Evolutionary conservation across 2,888 invertebrate genomes (phyloP).

Genomic region (Eudemis profundana): DNA sequence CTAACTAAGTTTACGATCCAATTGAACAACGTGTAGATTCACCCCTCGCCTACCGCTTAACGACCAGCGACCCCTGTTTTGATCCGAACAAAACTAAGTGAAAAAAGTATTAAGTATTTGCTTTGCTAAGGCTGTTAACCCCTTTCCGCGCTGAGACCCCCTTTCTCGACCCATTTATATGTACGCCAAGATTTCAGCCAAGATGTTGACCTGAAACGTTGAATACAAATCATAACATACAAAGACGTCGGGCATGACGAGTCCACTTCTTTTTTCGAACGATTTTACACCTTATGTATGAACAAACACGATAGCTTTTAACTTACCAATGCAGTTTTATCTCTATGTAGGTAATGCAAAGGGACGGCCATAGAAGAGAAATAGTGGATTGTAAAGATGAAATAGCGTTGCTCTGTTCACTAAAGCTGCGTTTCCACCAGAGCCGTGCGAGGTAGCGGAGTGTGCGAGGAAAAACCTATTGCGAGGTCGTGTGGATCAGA

Average conservation of each 20-base stretch:
- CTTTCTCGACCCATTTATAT: slow-evolving; percentile 22
- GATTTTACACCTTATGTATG: not conserved
- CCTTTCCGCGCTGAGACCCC: not conserved
- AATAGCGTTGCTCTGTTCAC: too few relatives aligned
- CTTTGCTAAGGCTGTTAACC: not conserved
- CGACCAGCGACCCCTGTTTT: slow-evolving; percentile 31
- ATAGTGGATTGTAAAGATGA: not conserved
- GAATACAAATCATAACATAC: slow-evolving; percentile 37
- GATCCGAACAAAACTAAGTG: slow-evolving; percentile 5
- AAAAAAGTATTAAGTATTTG: not conserved
- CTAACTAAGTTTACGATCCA: slow-evolving; percentile 7
- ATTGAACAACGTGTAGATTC: slow-evolving; percentile 7
- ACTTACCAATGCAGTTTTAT: not conserved
- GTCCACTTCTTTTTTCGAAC: not conserved
- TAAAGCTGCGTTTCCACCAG: too few relatives aligned
- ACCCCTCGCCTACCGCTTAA: slow-evolving; percentile 20
- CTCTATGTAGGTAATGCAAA: not conserved
- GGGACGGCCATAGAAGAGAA: not conserved
- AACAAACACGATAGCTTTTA: not conserved
- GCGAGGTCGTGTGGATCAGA: too few relatives aligned
- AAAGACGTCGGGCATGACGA: slow-evolving; percentile 6
- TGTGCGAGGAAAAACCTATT: too few relatives aligned
- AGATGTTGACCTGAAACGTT: slow-evolving; percentile 37
- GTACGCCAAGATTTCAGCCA: slow-evolving; percentile 22
- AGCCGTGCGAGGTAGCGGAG: too few relatives aligned